Percentiles rank a stretch among this genome's conserved stretches.
Evolutionary conservation across 2,113 vertebrate genomes (phyloP).

Genomic region (Atrichornis clamosus): DNA sequence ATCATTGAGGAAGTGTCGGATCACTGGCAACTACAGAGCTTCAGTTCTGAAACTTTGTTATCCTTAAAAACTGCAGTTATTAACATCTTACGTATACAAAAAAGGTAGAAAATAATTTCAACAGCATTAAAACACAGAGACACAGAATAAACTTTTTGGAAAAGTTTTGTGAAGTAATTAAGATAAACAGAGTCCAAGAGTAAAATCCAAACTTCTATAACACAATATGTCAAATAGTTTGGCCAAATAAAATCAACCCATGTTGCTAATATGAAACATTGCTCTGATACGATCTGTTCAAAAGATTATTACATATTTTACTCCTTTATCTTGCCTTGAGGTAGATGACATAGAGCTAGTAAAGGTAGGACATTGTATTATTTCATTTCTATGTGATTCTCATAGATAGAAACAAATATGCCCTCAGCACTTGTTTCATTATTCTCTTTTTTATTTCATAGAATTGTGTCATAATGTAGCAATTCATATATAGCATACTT

Average conservation of each 20-base stretch:
- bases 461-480: neutral
- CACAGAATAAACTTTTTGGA: neutral
- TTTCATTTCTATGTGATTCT: neutral
- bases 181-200: neutral
- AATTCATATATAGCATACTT: neutral
- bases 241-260: neutral
- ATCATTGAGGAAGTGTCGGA: neutral
- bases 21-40: neutral
- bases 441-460: neutral
- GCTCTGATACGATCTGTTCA: neutral
- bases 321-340: neutral
- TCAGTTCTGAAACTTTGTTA: neutral
- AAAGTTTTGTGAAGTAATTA: neutral
- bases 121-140: neutral
- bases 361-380: neutral
- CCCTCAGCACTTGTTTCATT: neutral
- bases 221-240: neutral
- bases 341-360: neutral
- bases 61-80: neutral
- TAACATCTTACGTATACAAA: neutral
- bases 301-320: neutral
- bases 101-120: neutral
- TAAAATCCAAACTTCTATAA: neutral
- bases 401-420: neutral
- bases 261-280: neutral